Evolutionary conservation across 2,113 vertebrate genomes (phyloP).

Genomic region (Siniperca chuatsi): DNA sequence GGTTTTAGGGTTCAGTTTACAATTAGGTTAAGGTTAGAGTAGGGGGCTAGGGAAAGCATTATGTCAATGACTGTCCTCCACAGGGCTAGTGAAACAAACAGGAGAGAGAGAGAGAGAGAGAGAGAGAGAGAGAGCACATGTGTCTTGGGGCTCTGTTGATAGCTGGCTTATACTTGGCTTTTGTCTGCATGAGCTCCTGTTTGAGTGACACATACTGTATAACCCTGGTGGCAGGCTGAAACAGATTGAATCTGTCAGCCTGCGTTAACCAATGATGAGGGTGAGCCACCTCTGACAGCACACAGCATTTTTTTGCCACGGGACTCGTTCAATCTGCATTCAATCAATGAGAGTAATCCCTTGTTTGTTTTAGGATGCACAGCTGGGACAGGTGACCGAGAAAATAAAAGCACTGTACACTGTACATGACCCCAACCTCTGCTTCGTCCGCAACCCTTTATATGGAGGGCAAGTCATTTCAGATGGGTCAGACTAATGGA

Average conservation of each 20-base stretch:
- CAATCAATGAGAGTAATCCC: slow-evolving; percentile 93
- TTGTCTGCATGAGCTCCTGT: slow-evolving; percentile 23
- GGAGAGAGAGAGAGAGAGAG: not conserved
- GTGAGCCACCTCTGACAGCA: slow-evolving; percentile 86
- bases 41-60: too few species aligned
- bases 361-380: slow-evolving; percentile 89
- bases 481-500: slow-evolving; percentile 42
- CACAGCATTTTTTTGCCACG: slow-evolving; percentile 69
- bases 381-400: slow-evolving; percentile 71
- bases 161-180: not conserved
- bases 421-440: slow-evolving; percentile 10
- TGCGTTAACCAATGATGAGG: slow-evolving; percentile 89
- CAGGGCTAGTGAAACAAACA: too few species aligned
- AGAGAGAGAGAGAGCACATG: not conserved
- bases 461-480: slow-evolving; percentile 47
- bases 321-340: slow-evolving; percentile 91
- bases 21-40: too few species aligned
- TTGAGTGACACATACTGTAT: slow-evolving; percentile 84
- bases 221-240: slow-evolving; percentile 84
- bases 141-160: slow-evolving; percentile 60
- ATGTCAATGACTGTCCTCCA: too few species aligned
- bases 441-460: slow-evolving; percentile 13
- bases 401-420: not conserved
- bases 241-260: slow-evolving; percentile 93
- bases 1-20: too few species aligned